phyloP scores from a whole-genome alignment of 64 coral and sea anemone genomes.

The Montipora cactus region DNA sequence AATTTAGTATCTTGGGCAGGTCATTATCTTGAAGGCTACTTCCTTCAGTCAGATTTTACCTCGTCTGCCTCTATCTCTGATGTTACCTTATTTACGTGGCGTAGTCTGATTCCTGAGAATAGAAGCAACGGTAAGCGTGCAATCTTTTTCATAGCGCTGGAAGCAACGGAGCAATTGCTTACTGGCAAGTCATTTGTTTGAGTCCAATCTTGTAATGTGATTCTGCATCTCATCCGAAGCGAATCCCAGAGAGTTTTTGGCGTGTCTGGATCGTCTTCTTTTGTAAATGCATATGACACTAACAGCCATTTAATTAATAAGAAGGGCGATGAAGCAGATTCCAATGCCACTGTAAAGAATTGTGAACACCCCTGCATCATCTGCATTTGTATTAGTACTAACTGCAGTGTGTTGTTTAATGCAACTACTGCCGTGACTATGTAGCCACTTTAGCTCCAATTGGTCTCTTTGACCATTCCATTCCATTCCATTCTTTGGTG shows the following conservation, averaged over 20 bases:
- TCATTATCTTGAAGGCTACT: background rate
- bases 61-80: background rate
- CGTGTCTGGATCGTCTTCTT: background rate
- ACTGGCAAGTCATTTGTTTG: conserved; percentile 59
- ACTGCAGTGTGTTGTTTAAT: background rate
- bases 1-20: conserved; percentile 35
- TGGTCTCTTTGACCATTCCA: conserved; percentile 80
- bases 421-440: conserved; percentile 35
- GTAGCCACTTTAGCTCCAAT: conserved; percentile 81
- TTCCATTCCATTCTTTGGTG: conserved; percentile 82
- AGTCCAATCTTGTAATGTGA: conserved; percentile 77
- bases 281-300: conserved; percentile 55
- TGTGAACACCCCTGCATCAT: conserved; percentile 79
- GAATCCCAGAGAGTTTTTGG: conserved; percentile 27
- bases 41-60: background rate
- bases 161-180: no score
- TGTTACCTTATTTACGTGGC: background rate
- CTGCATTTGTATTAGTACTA: background rate
- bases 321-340: conserved; percentile 64
- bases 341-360: conserved; percentile 62
- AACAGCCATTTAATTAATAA: conserved; percentile 70
- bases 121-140: background rate
- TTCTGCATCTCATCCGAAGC: conserved; percentile 43
- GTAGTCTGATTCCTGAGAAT: background rate
- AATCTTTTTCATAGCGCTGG: background rate